phyloP scores from a whole-genome alignment of 2,797 vertebrate genomes.

The Babyrousa celebensis region DNA sequence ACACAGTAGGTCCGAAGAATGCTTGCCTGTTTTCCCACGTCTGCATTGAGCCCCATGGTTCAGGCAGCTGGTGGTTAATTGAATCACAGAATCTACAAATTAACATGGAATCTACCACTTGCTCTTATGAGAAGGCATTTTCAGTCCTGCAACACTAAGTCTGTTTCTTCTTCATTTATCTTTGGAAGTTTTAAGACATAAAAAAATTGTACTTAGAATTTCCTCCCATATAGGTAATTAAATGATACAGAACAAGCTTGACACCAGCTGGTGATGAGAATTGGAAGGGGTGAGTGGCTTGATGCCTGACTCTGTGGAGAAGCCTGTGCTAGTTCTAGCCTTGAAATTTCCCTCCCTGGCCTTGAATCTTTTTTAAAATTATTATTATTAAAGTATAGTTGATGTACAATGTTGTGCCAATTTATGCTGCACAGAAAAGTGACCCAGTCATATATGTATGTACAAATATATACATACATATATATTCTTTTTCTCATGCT shows the following conservation, averaged over 20 bases:
- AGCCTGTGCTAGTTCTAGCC: not conserved
- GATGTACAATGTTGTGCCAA: no score
- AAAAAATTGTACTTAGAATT: not conserved
- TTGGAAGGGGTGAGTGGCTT: not conserved
- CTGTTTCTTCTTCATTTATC: not conserved
- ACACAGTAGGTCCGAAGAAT: not conserved
- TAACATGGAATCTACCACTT: accelerated
- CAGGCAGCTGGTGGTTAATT: not conserved
- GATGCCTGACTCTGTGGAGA: not conserved
- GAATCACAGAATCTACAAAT: accelerated
- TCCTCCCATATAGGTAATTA: not conserved
- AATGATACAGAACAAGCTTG: not conserved
- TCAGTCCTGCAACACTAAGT: not conserved
- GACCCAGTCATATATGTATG: no score
- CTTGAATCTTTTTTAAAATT: not conserved
- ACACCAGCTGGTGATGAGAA: not conserved
- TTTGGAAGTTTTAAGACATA: not conserved
- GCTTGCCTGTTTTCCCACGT: not conserved
- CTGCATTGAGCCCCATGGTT: not conserved
- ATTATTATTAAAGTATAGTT: no score
- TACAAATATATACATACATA: no score
- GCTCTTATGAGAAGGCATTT: not conserved
- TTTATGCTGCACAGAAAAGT: no score
- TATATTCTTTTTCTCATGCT: no score
- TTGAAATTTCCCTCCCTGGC: not conserved